Evolutionary conservation across 92 coral and sea anemone genomes (phyloP), one percentile per base, ranked within the genome.

Genomic region (Actinernus sp.): DNA sequence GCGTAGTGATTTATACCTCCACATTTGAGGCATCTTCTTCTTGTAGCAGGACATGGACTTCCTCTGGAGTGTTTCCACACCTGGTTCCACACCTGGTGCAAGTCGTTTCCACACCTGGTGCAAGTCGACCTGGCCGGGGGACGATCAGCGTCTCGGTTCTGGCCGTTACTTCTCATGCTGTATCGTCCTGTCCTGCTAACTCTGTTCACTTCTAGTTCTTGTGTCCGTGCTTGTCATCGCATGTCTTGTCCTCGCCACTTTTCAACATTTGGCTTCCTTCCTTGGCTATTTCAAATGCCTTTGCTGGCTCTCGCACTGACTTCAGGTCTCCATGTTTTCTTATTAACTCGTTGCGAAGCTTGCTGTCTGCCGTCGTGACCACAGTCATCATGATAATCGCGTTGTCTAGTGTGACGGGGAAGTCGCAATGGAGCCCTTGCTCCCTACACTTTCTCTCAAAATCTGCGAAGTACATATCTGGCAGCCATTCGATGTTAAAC

Each of bases 291-390:
- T 73, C 71, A 57, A 29, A 74, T 19, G 65, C 63, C 29, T 63
- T 61, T 26, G 82, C 82, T 11, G 44, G 10, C 34, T 64, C 74
- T 53, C 67, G 26, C 21, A 76, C 83, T 38, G 68, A 7, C 39
- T 76, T 76, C 0, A 76, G 61, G 17, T 46, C 76, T 29, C 75
- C 76, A 32, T 65, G 52, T 61, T 76, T 65, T 33, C 65, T 57
- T 30, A 78, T 78, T 36, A 68, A 30, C 9, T 68, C 58, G 52
- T 43, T 60, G 33, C 65, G 39, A 1, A 79, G 54, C 78, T 79
- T 65, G 53, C 73, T 45, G 44, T 61, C 61, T 27, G 28, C 36
- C 17, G 60, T 79, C n/a, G 59, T 69, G 41, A 38, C 64, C 34
- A 57, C 73, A 26, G 86, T 36, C 41, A 69, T 49, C 65, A 60